These are phyloP conservation scores for Acromyrmex heyeri DNA, from an alignment of 1,140 invertebrate species.

Conservation along the genomic window DNA sequence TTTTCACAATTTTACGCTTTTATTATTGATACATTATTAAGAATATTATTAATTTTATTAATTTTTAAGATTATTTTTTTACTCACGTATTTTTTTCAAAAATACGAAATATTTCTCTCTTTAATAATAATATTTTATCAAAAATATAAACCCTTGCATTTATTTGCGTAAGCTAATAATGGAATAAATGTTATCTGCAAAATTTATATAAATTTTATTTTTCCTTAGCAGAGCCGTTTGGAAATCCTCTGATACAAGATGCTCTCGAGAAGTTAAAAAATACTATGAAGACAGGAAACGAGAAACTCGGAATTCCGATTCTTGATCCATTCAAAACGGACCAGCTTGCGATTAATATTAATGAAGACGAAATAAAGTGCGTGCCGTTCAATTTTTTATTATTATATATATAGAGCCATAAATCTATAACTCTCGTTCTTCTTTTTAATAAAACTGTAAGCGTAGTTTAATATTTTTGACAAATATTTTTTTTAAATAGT, in stretches of 20 bases:
- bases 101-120: background rate
- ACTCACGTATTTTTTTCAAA: too few species aligned
- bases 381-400: background rate
- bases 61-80: too few species aligned
- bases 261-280: background rate
- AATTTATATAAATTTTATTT: background rate
- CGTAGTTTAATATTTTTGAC: background rate
- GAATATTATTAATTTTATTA: too few species aligned
- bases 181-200: too few species aligned
- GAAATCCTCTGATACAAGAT: background rate
- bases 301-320: background rate
- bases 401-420: background rate
- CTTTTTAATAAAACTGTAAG: background rate
- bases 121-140: background rate
- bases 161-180: background rate
- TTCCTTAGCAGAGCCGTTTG: background rate
- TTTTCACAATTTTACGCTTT: background rate
- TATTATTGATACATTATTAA: too few species aligned
- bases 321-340: background rate
- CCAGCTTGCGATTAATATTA: background rate
- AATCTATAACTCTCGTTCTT: background rate
- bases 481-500: background rate
- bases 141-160: background rate
- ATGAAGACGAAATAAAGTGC: background rate
- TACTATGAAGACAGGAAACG: background rate